A percentile compares a stretch with the other conserved stretches of the same genome.
phyloP scores from a whole-genome alignment of 2,888 invertebrate genomes.

The Drosophila multiciliata region DNA sequence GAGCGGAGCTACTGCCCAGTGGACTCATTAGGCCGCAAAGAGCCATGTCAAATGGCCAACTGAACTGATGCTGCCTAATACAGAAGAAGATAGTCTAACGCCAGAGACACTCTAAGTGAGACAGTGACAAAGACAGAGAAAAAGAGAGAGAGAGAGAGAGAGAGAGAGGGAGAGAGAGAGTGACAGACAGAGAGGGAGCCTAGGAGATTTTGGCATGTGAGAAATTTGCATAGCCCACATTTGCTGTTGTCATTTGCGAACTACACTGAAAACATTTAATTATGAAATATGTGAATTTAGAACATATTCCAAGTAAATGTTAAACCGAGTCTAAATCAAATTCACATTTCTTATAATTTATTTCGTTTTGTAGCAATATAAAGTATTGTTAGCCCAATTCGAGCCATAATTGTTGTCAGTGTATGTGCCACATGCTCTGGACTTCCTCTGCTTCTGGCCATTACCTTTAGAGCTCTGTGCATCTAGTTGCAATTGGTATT shows the following conservation, averaged over 20 bases:
- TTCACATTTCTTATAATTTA: background rate
- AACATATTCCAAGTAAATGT: background rate
- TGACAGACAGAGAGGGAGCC: background rate
- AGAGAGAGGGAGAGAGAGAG: background rate
- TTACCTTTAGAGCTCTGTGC: conserved; percentile 40
- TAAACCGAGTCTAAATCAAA: background rate
- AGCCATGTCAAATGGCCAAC: conserved; percentile 67
- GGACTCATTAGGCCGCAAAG: conserved; percentile 64
- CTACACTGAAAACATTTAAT: background rate
- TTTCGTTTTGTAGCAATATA: background rate
- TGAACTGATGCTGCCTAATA: conserved; percentile 62
- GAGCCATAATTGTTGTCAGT: background rate
- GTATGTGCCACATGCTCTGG: background rate
- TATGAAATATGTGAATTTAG: background rate
- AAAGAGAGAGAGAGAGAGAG: background rate
- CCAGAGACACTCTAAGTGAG: background rate
- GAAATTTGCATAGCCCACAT: conserved; percentile 43
- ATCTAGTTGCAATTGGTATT: conserved; percentile 62
- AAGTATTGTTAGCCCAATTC: background rate
- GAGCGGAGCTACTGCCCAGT: conserved; percentile 43
- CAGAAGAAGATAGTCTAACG: conserved; percentile 15
- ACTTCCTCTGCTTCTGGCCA: background rate
- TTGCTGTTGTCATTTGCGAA: conserved; percentile 11
- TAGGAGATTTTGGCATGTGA: conserved; percentile 20
- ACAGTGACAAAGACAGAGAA: background rate